phyloP scores from a whole-genome alignment of 2,888 invertebrate genomes.

The Metallyticus violacea region DNA sequence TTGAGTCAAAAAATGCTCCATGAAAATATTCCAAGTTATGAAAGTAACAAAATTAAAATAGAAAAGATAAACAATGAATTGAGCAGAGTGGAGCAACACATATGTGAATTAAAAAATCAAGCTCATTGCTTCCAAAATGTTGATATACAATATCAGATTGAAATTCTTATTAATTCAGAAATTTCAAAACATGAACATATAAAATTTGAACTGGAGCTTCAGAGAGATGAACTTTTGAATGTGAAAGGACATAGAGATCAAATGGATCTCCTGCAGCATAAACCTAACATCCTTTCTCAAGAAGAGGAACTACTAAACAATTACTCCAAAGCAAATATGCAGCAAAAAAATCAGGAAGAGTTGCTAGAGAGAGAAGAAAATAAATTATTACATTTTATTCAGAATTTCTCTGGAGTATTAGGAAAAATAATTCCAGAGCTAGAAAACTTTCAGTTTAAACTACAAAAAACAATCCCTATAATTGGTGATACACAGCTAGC shows the following conservation, averaged over 20 bases:
- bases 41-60: background rate
- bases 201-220: background rate
- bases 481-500: background rate
- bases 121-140: background rate
- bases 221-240: background rate
- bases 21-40: background rate
- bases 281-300: background rate
- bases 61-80: background rate
- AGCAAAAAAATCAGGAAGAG: background rate
- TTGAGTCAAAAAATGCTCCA: background rate
- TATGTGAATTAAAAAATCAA: background rate
- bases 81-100: background rate
- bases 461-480: background rate
- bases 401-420: background rate
- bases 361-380: background rate
- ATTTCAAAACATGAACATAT: background rate
- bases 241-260: background rate
- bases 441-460: background rate
- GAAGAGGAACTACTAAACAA: background rate
- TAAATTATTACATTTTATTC: background rate
- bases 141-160: background rate
- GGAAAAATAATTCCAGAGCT: background rate
- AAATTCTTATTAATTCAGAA: background rate
- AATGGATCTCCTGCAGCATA: background rate
- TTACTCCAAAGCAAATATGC: no score